These are phyloP conservation scores for Wiebesia pumilae DNA, from an alignment of 1,140 invertebrate species.

Conservation along the genomic window DNA sequence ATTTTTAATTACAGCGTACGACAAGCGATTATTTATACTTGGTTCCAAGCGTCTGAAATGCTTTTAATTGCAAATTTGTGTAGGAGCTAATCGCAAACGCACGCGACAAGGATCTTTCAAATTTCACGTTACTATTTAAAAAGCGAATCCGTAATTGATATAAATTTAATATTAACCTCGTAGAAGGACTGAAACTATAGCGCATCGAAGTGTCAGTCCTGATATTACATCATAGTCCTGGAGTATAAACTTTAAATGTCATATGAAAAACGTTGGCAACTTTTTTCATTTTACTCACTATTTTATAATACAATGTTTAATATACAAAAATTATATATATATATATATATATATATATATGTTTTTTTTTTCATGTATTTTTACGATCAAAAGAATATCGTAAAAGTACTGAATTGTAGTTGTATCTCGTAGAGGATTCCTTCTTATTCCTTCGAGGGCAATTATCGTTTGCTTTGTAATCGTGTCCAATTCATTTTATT, in stretches of 20 bases:
- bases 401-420: too few species aligned
- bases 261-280: too few species aligned
- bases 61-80: not conserved
- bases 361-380: not conserved
- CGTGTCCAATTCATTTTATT: too few species aligned
- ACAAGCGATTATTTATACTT: not conserved
- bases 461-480: too few species aligned
- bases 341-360: not conserved
- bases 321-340: too few species aligned
- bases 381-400: too few species aligned
- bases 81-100: not conserved
- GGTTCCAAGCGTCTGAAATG: not conserved
- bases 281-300: too few species aligned
- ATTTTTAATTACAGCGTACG: not conserved
- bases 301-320: too few species aligned
- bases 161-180: not conserved
- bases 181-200: not conserved
- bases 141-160: not conserved
- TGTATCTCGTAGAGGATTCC: too few species aligned
- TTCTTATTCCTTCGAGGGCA: too few species aligned
- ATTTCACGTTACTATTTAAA: not conserved
- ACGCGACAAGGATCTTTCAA: not conserved
- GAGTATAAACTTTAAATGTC: not conserved
- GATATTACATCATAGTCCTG: not conserved
- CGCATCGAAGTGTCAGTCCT: not conserved